Conservation (phyloP, 2,797 vertebrate genomes). For the Ceryle rudis region DNA sequence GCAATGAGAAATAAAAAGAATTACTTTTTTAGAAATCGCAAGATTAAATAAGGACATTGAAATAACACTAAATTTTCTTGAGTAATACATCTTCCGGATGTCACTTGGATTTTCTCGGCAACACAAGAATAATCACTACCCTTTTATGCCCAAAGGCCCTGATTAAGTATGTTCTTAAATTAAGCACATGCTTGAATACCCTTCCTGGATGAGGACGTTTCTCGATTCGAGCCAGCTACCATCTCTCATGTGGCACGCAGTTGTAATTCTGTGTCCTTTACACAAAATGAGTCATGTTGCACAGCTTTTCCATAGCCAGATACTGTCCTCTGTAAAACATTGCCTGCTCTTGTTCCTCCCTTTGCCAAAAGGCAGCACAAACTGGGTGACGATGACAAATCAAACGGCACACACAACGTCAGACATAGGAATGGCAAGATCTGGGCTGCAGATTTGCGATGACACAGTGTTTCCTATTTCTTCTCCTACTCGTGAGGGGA, state of each 20-base stretch:
- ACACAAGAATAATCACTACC: slow-evolving; percentile 40
- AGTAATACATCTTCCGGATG: slow-evolving; percentile 52
- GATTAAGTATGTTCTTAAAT: slow-evolving; percentile 57
- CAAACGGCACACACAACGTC: background rate
- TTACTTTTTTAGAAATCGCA: slow-evolving; percentile 39
- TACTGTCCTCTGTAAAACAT: background rate
- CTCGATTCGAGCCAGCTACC: background rate
- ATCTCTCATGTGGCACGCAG: slow-evolving; percentile 18
- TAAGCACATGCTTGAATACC: slow-evolving; percentile 52
- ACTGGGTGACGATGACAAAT: background rate
- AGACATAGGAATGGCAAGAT: background rate
- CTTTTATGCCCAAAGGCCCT: slow-evolving; percentile 42
- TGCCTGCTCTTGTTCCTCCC: slow-evolving; percentile 10
- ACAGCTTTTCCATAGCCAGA: slow-evolving; percentile 42
- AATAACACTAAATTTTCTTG: slow-evolving; percentile 12
- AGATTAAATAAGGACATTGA: slow-evolving; percentile 45
- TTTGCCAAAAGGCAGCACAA: background rate
- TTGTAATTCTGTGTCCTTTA: slow-evolving; percentile 44
- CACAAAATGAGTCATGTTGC: slow-evolving; percentile 38
- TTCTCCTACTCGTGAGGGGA: background rate
- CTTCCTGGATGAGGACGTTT: slow-evolving; percentile 46
- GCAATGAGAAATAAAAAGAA: slow-evolving; percentile 44
- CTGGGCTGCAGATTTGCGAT: slow-evolving; percentile 18
- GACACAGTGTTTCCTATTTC: slow-evolving; percentile 28
- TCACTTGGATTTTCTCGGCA: slow-evolving; percentile 48